Percentiles rank a stretch among this genome's conserved stretches.
Conservation (phyloP, 2,113 vertebrate species). For the Hypanus sabinus region DNA sequence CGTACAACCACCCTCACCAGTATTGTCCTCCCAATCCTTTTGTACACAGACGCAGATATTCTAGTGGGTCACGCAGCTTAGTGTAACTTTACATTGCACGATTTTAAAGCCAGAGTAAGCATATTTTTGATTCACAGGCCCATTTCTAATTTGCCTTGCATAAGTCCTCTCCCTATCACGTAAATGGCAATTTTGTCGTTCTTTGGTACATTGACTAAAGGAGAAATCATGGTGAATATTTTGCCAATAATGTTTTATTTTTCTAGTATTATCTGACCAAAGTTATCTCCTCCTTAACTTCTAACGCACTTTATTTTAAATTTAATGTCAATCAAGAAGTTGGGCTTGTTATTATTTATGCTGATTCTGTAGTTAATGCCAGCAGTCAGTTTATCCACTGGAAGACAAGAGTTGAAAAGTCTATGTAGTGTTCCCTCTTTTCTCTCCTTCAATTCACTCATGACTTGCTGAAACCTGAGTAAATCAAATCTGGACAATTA, state of each 20-base stretch:
- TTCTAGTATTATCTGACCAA: not conserved
- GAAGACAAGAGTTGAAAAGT: not conserved
- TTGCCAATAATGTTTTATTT: slow-evolving; percentile 1
- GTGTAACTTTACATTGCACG: slow-evolving; percentile 57
- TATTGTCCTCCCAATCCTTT: slow-evolving; percentile 86
- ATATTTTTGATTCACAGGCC: not conserved
- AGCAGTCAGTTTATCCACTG: not conserved
- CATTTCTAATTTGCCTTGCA: not conserved
- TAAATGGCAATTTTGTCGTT: not conserved
- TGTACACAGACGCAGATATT: slow-evolving; percentile 81
- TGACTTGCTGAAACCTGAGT: not conserved
- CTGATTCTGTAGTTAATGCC: not conserved
- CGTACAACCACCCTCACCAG: slow-evolving; percentile 94
- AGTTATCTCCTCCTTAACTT: not conserved
- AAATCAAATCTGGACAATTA: not conserved
- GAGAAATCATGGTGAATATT: not conserved
- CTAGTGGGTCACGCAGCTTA: slow-evolving; percentile 85
- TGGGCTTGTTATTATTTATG: too few relatives aligned
- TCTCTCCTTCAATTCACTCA: not conserved
- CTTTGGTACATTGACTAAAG: not conserved
- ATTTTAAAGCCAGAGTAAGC: slow-evolving; percentile 6
- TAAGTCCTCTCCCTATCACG: not conserved
- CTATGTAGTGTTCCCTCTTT: not conserved
- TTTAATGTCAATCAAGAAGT: not conserved
- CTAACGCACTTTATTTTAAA: too few relatives aligned